These are phyloP conservation scores for Falco novaeseelandiae DNA, from an alignment of 2,797 vertebrate genomes.

Conservation along the genomic window DNA sequence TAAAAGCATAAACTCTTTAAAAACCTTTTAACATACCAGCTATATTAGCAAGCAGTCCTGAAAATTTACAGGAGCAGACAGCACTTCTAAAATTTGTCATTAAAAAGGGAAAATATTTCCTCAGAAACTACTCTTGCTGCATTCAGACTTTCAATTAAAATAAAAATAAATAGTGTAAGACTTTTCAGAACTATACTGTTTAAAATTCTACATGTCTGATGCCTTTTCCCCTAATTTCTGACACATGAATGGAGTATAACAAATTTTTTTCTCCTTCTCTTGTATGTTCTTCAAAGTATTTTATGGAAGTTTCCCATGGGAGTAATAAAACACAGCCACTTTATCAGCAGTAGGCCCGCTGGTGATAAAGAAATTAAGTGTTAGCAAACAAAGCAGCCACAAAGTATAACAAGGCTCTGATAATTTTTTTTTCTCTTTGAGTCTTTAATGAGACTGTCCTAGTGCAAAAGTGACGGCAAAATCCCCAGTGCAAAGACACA, in stretches of 20 bases:
- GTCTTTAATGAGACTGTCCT: background rate
- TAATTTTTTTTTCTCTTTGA: background rate
- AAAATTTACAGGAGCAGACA: background rate
- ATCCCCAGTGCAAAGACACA: background rate
- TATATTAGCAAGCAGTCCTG: background rate
- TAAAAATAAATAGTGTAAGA: rapidly evolving
- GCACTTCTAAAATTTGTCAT: background rate
- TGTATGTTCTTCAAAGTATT: background rate
- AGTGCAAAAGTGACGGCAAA: background rate
- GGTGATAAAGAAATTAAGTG: slow-evolving; percentile 14
- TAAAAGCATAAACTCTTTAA: background rate
- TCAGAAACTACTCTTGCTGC: background rate
- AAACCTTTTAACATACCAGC: background rate
- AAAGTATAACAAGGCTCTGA: background rate
- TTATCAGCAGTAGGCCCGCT: background rate
- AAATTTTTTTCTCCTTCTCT: background rate
- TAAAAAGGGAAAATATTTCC: background rate
- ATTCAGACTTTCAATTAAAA: background rate
- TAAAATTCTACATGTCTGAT: background rate
- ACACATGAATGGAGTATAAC: background rate
- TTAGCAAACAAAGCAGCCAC: background rate
- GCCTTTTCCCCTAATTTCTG: background rate
- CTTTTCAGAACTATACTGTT: background rate
- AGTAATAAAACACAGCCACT: background rate
- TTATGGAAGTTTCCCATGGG: background rate